Conservation (phyloP, 2,797 vertebrate genomes). For the Cynopterus sphinx region DNA sequence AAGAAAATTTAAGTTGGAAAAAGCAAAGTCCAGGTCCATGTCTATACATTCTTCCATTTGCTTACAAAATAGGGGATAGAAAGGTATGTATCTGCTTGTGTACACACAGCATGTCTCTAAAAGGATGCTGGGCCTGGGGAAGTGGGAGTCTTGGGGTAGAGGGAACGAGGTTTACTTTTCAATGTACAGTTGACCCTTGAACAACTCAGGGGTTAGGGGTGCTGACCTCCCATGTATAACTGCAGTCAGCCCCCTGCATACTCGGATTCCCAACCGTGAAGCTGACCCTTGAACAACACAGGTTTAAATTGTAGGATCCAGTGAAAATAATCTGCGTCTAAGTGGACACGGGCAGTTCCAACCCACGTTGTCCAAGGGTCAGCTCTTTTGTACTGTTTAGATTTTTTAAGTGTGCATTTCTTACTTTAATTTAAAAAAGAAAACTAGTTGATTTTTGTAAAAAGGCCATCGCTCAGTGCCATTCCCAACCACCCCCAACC, state of each 20-base stretch:
- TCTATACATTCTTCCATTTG: background rate
- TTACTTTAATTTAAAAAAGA: background rate
- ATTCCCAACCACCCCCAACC: background rate
- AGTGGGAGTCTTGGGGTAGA: background rate
- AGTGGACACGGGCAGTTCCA: background rate
- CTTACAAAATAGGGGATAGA: background rate
- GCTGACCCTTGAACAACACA: background rate
- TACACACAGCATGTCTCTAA: background rate
- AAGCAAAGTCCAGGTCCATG: background rate
- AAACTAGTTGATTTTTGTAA: background rate
- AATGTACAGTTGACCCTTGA: background rate
- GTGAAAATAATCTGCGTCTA: background rate
- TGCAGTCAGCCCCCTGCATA: no score
- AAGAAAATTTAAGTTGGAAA: background rate
- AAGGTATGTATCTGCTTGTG: accelerated
- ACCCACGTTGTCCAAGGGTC: background rate
- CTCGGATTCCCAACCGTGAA: background rate
- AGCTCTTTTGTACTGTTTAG: background rate
- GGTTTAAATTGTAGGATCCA: background rate
- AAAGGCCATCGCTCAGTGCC: background rate
- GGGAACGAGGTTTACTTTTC: background rate
- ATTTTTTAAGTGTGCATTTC: background rate
- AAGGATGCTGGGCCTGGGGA: background rate
- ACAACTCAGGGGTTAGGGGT: background rate
- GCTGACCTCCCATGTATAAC: background rate